Evolutionary conservation across 1,140 invertebrate genomes (phyloP).

Genomic region (Atta cephalotes): DNA sequence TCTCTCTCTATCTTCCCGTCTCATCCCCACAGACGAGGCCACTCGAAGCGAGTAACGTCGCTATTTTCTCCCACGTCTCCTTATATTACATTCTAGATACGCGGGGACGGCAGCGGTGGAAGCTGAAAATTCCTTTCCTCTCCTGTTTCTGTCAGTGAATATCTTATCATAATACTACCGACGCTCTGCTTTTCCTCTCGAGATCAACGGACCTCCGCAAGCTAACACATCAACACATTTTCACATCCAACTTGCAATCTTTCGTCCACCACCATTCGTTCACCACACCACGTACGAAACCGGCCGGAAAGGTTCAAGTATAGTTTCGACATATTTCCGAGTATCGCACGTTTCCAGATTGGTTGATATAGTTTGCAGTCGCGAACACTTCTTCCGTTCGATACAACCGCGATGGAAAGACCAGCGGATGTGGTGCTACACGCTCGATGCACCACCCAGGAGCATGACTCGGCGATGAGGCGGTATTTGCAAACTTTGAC

Average conservation of each 20-base stretch:
- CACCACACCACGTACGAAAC: neutral
- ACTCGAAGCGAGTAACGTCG: conserved; percentile 60
- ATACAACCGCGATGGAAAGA: conserved; percentile 52
- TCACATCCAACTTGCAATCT: conserved; percentile 15
- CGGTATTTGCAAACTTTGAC: conserved; percentile 63
- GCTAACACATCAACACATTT: conserved; percentile 1
- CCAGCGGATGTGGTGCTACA: conserved; percentile 27
- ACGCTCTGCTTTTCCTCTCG: conserved; percentile 46
- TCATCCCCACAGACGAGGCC: conserved; percentile 50
- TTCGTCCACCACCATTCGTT: conserved; percentile 8
- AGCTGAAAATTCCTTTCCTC: conserved; percentile 78
- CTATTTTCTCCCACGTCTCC: conserved; percentile 78
- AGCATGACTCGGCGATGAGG: conserved; percentile 53
- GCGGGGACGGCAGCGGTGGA: conserved; percentile 55
- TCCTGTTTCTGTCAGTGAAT: conserved; percentile 82
- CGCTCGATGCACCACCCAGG: conserved; percentile 31
- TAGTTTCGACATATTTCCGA: conserved; percentile 67
- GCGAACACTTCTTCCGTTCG: conserved; percentile 55
- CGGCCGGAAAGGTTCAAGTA: neutral
- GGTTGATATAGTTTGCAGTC: conserved; percentile 50
- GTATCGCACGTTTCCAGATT: conserved; percentile 54
- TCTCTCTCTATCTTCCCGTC: neutral
- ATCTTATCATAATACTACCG: conserved; percentile 81
- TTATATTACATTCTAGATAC: conserved; percentile 81
- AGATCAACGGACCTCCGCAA: conserved; percentile 30